phyloP scores from a whole-genome alignment of 2,113 vertebrate genomes.

The Hemichromis elongatus region DNA sequence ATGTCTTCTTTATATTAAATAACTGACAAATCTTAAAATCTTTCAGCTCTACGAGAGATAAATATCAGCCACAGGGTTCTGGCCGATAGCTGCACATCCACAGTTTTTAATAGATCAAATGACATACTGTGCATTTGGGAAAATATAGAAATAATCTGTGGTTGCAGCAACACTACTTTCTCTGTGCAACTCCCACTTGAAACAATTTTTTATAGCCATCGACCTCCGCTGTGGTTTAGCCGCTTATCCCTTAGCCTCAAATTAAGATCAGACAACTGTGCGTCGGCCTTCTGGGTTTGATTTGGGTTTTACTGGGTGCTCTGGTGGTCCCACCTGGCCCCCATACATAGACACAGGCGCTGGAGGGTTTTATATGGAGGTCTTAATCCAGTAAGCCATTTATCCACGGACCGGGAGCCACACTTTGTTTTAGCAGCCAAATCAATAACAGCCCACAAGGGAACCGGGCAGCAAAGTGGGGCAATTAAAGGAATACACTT shows the following conservation, averaged over 20 bases:
- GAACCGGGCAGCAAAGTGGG: constrained; percentile 33
- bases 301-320: neutral
- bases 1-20: neutral
- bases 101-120: neutral
- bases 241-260: neutral
- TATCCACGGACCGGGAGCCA: constrained; percentile 45
- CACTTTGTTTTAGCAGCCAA: constrained; percentile 57
- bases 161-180: neutral
- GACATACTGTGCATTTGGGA: neutral
- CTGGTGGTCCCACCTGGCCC: neutral
- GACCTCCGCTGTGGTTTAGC: neutral
- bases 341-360: neutral
- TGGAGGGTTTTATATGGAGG: constrained; percentile 32
- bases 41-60: neutral
- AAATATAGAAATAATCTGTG: neutral
- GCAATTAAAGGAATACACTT: constrained; percentile 43
- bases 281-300: neutral
- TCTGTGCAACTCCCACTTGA: neutral
- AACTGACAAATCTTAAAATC: neutral
- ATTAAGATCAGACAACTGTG: neutral
- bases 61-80: neutral
- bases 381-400: constrained; percentile 66
- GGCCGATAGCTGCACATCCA: neutral
- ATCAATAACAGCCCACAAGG: constrained; percentile 59
- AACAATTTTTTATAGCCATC: neutral